A percentile compares a stretch with the other conserved stretches of the same genome.
phyloP scores from a whole-genome alignment of 1,140 invertebrate species.

The Amphibalanus amphitrite region DNA sequence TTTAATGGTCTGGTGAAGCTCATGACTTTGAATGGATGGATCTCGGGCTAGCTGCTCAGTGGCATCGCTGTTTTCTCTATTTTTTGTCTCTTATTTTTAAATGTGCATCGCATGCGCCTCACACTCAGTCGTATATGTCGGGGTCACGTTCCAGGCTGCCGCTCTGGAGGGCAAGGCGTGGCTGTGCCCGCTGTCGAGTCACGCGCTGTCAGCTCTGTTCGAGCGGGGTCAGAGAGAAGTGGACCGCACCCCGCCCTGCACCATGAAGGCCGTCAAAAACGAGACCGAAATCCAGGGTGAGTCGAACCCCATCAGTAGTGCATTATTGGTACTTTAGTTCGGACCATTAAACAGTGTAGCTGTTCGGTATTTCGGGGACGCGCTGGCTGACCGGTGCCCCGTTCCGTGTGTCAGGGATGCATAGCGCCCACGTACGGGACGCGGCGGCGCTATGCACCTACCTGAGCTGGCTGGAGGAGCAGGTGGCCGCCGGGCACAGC shows the following conservation, averaged over 20 bases:
- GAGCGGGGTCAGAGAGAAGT: slow-evolving; percentile 33
- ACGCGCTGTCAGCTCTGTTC: slow-evolving; percentile 41
- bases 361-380: too few species aligned
- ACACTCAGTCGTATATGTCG: too few species aligned
- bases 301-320: too few species aligned
- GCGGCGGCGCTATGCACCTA: slow-evolving; percentile 77
- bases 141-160: slow-evolving; percentile 22
- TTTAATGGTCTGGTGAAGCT: too few species aligned
- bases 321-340: too few species aligned
- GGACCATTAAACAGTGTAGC: too few species aligned
- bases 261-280: slow-evolving; percentile 87
- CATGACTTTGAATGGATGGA: too few species aligned
- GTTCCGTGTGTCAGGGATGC: slow-evolving; percentile 45
- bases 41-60: too few species aligned
- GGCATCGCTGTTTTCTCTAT: too few species aligned
- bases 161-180: slow-evolving; percentile 34
- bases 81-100: too few species aligned
- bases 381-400: too few species aligned
- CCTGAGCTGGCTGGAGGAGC: slow-evolving; percentile 77
- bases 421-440: slow-evolving; percentile 68
- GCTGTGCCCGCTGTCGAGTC: slow-evolving; percentile 49
- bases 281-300: slow-evolving; percentile 51
- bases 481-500: slow-evolving; percentile 34
- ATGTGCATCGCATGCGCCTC: too few species aligned
- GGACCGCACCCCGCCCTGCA: slow-evolving; percentile 33